phyloP scores from a whole-genome alignment of 2,888 invertebrate genomes.

The Synergus gifuensis region DNA sequence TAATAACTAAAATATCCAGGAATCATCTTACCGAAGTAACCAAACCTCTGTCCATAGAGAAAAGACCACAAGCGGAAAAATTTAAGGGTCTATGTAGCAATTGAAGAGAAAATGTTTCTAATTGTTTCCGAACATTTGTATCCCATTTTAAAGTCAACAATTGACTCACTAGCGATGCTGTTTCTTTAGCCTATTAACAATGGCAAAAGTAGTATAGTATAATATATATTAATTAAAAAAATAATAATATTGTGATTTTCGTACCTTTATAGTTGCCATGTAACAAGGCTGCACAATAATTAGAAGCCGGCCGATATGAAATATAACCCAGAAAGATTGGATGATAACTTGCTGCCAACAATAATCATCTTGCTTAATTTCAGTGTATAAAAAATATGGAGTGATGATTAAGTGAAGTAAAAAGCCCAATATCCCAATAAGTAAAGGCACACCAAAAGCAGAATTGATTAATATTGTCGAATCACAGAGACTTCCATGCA shows the following conservation, averaged over 20 bases:
- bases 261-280: constrained; percentile 79
- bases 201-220: not conserved
- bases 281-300: constrained; percentile 82
- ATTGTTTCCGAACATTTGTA: constrained; percentile 76
- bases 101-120: constrained; percentile 82
- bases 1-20: constrained; percentile 11
- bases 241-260: not conserved
- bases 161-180: constrained; percentile 78
- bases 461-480: constrained; percentile 79
- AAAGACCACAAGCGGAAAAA: constrained; percentile 82
- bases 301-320: constrained; percentile 80
- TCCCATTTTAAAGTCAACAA: constrained; percentile 72
- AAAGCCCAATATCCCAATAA: constrained; percentile 80
- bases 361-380: constrained; percentile 79
- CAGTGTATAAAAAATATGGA: constrained; percentile 82
- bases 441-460: constrained; percentile 80
- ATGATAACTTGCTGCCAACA: constrained; percentile 79
- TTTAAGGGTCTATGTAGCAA: constrained; percentile 80
- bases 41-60: constrained; percentile 80
- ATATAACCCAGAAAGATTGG: constrained; percentile 81
- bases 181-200: constrained; percentile 75
- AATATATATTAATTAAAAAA: too few species aligned
- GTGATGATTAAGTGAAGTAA: constrained; percentile 82
- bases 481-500: constrained; percentile 80
- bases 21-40: constrained; percentile 79